phyloP scores from a whole-genome alignment of 2,113 vertebrate genomes.

The Oreochromis tanganicae region DNA sequence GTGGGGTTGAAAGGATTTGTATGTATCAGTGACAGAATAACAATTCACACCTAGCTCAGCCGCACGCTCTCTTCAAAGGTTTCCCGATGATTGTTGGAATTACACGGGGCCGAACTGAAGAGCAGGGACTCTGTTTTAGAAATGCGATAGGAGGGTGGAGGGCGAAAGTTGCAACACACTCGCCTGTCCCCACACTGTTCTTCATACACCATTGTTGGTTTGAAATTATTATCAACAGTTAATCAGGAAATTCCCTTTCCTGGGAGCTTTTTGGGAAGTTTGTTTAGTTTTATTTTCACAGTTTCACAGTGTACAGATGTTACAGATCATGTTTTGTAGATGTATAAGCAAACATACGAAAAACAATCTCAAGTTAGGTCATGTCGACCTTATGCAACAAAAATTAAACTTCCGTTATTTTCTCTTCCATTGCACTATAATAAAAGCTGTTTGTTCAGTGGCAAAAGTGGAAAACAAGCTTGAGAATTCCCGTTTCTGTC shows the following conservation, averaged over 20 bases:
- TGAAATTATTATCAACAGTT: not conserved
- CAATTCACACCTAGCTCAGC: conserved; percentile 37
- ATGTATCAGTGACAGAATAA: conserved; percentile 43
- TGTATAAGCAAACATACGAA: not conserved
- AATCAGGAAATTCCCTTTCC: not conserved
- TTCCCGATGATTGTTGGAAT: conserved; percentile 25
- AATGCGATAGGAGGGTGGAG: not conserved
- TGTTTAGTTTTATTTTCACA: not conserved
- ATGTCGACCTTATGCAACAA: not conserved
- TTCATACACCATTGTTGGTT: not conserved
- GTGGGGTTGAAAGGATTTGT: conserved; percentile 48
- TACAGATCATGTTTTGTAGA: not conserved
- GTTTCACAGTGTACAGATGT: not conserved
- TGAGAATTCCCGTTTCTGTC: conserved; percentile 27
- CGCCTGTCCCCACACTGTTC: not conserved
- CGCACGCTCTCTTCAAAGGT: conserved; percentile 20
- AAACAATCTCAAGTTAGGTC: not conserved
- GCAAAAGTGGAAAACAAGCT: conserved; percentile 31
- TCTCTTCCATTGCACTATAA: not conserved
- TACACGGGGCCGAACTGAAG: not conserved
- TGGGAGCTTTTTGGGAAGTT: not conserved
- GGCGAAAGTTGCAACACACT: not conserved
- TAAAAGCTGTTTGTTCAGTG: conserved; percentile 17
- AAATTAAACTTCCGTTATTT: not conserved
- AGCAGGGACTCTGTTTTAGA: conserved; percentile 3